Evolutionary conservation across 1,140 invertebrate species (phyloP).

Genomic region (Drosophila athabasca): DNA sequence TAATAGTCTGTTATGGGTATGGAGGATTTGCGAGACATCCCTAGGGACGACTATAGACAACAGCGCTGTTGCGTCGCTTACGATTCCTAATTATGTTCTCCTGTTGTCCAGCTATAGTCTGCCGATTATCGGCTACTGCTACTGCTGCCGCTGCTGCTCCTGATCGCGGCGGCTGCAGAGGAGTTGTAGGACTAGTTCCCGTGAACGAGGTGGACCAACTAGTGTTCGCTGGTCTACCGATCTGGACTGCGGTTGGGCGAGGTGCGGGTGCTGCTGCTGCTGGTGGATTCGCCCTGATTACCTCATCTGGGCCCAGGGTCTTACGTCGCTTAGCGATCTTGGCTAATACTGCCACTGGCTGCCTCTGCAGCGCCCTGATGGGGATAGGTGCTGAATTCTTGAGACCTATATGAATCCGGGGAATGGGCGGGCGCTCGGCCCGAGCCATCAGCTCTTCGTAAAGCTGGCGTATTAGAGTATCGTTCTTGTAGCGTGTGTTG

Average conservation of each 20-base stretch:
- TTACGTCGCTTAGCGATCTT: slow-evolving; percentile 33
- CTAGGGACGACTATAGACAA: slow-evolving; percentile 6
- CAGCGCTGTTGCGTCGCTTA: slow-evolving; percentile 42
- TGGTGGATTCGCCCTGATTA: not conserved
- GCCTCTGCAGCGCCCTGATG: no score
- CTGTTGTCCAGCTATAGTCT: not conserved
- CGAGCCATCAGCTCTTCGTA: slow-evolving; percentile 40
- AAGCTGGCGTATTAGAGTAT: not conserved
- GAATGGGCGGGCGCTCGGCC: slow-evolving; percentile 28
- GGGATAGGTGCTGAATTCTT: not conserved
- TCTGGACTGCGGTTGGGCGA: not conserved
- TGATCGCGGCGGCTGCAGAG: not conserved
- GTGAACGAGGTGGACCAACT: not conserved
- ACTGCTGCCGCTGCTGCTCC: not conserved
- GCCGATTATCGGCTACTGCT: not conserved
- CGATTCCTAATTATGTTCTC: slow-evolving; percentile 14
- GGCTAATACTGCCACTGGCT: not conserved
- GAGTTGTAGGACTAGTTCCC: not conserved
- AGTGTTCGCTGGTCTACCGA: not conserved
- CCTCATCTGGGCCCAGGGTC: slow-evolving; percentile 27
- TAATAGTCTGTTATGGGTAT: no score
- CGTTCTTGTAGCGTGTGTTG: slow-evolving; percentile 28
- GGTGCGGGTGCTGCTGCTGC: not conserved
- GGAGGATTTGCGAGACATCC: not conserved
- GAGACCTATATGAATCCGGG: slow-evolving; percentile 29